Percentiles rank a stretch among this genome's conserved stretches.
These are phyloP conservation scores for Phodopus roborovskii DNA, from an alignment of 2,113 vertebrate genomes.

Conservation along the genomic window DNA sequence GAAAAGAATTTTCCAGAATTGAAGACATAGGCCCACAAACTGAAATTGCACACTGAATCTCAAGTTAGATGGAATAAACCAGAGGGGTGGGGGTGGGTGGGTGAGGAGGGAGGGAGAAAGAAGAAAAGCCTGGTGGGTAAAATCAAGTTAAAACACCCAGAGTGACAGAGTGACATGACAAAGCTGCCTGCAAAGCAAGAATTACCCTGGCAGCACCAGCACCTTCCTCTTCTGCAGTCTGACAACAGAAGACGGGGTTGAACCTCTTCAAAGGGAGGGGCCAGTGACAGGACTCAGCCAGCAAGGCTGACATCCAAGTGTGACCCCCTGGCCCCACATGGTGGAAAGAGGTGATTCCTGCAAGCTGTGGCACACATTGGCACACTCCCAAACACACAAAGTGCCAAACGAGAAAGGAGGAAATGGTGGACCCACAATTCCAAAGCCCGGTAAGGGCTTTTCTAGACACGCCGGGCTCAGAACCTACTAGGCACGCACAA, in stretches of 20 bases:
- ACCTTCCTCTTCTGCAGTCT: not conserved
- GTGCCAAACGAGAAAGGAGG: not conserved
- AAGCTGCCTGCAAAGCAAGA: not conserved
- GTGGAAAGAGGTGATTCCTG: not conserved
- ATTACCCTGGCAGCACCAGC: not conserved
- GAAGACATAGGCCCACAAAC: not conserved
- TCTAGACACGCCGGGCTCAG: not conserved
- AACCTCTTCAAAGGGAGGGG: not conserved
- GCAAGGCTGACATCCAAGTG: not conserved
- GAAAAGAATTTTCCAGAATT: constrained; percentile 26
- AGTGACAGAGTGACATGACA: not conserved
- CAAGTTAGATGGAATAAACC: constrained; percentile 39
- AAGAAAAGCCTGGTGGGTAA: not conserved
- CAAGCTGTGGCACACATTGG: not conserved
- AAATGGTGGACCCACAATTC: not conserved
- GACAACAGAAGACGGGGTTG: not conserved
- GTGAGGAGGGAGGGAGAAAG: no score
- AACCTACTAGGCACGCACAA: not conserved
- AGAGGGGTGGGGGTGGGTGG: not conserved
- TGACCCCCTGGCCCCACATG: not conserved
- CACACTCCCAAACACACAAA: not conserved
- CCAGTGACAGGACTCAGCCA: not conserved
- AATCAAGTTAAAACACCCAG: not conserved
- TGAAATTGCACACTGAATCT: not conserved
- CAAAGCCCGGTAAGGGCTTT: not conserved